A percentile compares a stretch with the other conserved stretches of the same genome.
phyloP scores from a whole-genome alignment of 2,888 invertebrate genomes.

The Alitta virens region DNA sequence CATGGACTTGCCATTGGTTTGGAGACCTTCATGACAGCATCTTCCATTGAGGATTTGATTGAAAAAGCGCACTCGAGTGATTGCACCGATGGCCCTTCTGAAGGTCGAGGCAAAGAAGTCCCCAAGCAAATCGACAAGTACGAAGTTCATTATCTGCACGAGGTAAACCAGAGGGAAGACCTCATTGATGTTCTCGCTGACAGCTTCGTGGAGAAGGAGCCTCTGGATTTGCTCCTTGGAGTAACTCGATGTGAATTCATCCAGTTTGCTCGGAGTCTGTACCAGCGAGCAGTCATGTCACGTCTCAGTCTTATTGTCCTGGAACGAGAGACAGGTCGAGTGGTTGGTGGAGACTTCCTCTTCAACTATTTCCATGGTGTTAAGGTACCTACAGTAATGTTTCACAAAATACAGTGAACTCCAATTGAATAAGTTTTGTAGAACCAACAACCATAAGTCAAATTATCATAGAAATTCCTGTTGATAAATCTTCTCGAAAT shows the following conservation, averaged over 20 bases:
- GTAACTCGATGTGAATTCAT: constrained; percentile 18
- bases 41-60: constrained; percentile 19
- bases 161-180: background rate
- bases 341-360: constrained; percentile 26
- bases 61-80: constrained; percentile 13
- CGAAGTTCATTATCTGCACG: constrained; percentile 7
- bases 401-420: no score
- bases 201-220: constrained; percentile 23
- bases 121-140: constrained; percentile 15
- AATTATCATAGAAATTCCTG: no score
- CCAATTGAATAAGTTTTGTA: no score
- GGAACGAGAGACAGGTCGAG: constrained; percentile 10
- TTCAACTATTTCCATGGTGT: constrained; percentile 22
- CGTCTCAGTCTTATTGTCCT: constrained; percentile 20
- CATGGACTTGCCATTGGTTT: constrained; percentile 20
- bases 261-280: constrained; percentile 20
- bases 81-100: background rate
- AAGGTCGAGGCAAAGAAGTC: background rate
- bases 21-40: constrained; percentile 21
- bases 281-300: constrained; percentile 7
- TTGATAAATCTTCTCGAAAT: no score
- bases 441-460: no score
- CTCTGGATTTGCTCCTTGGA: constrained; percentile 20
- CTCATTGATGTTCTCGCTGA: constrained; percentile 21
- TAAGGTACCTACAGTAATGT: no score